phyloP scores from a whole-genome alignment of 1,140 invertebrate species.

The Hylaeus volcanicus region DNA sequence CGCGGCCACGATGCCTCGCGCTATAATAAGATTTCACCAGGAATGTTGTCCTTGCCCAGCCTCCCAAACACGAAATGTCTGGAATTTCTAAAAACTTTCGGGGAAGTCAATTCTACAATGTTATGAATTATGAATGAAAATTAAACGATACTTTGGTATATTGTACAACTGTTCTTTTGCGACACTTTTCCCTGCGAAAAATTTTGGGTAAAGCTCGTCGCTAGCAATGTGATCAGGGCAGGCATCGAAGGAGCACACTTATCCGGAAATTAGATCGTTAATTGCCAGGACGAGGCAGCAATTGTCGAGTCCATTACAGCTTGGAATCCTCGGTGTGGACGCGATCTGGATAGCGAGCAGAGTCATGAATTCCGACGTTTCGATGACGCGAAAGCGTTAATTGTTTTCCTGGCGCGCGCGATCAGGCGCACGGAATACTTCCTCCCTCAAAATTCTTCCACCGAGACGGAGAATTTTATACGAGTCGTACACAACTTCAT shows the following conservation, averaged over 20 bases:
- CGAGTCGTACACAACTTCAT: slow-evolving; percentile 34
- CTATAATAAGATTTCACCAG: not conserved
- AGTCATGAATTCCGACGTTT: not conserved
- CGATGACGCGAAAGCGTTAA: slow-evolving; percentile 4
- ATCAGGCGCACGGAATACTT: too few relatives aligned
- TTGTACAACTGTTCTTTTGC: too few relatives aligned
- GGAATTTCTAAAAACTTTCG: too few relatives aligned
- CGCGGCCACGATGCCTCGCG: too few relatives aligned
- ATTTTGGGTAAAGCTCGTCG: too few relatives aligned
- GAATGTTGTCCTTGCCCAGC: not conserved
- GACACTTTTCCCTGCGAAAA: too few relatives aligned
- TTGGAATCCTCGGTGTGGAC: not conserved
- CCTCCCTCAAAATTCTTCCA: too few relatives aligned
- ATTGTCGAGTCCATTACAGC: slow-evolving; percentile 29
- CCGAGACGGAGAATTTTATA: slow-evolving; percentile 6
- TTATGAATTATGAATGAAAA: too few relatives aligned
- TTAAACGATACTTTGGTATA: too few relatives aligned
- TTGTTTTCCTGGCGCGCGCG: not conserved
- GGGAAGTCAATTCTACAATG: too few relatives aligned
- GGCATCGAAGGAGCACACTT: not conserved
- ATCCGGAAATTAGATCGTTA: slow-evolving; percentile 37
- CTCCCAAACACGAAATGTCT: not conserved
- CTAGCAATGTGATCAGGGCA: not conserved
- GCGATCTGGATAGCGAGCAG: slow-evolving; percentile 10
- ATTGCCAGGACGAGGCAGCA: slow-evolving; percentile 3